phyloP scores from a whole-genome alignment of 2,113 vertebrate genomes.

The Brienomyrus brachyistius region DNA sequence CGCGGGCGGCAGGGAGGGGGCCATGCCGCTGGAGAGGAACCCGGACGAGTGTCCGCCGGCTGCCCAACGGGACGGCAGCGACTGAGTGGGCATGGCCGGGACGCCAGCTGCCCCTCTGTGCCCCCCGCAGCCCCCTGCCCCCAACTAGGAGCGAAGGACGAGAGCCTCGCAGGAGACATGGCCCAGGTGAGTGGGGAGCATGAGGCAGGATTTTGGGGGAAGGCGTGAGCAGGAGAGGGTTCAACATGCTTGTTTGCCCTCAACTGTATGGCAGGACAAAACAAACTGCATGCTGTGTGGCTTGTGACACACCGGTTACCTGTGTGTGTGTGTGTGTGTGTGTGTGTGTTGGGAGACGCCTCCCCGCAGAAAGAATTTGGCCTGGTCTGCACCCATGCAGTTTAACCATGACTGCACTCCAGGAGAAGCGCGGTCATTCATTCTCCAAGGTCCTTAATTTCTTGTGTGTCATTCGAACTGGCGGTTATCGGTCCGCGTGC shows the following conservation, averaged over 20 bases:
- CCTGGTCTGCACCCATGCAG: not conserved
- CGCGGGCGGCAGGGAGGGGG: not conserved
- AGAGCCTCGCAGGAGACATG: conserved; percentile 54
- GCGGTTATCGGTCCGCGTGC: not conserved
- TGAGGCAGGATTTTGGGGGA: conserved; percentile 3
- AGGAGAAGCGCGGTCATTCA: not conserved
- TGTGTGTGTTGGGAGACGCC: not conserved
- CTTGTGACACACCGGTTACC: not conserved
- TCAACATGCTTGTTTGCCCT: not conserved
- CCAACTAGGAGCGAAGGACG: conserved; percentile 43
- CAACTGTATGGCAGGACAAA: not conserved
- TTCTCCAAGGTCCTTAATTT: not conserved
- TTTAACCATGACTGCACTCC: not conserved
- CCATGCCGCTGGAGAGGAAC: conserved; percentile 43
- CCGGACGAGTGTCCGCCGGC: conserved; percentile 35
- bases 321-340: not conserved
- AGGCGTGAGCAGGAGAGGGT: conserved; percentile 14
- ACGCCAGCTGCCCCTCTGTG: conserved; percentile 28
- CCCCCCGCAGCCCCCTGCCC: conserved; percentile 54
- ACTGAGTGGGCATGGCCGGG: conserved; percentile 1
- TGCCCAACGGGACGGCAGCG: conserved; percentile 29
- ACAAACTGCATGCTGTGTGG: not conserved
- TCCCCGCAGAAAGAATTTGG: too few relatives aligned
- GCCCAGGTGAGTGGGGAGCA: conserved; percentile 57
- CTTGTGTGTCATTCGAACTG: not conserved